Percentiles rank a stretch among this genome's conserved stretches.
Conservation (phyloP, 2,113 vertebrate species). For the Pundamilia nyererei region DNA sequence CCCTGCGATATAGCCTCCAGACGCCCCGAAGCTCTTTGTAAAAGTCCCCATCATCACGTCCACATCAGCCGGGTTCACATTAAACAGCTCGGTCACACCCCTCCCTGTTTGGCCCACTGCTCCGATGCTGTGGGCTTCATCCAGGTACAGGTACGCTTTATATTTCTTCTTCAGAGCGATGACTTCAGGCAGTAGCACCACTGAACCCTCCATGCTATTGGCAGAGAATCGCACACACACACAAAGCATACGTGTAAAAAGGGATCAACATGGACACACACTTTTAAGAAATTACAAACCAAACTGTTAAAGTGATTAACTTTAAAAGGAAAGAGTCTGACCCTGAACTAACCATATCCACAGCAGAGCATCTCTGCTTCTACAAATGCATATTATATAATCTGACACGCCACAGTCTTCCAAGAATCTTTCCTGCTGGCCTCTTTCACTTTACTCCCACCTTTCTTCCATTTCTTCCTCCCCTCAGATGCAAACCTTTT, state of each 20-base stretch:
- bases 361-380: background rate
- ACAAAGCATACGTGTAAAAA: background rate
- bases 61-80: constrained; percentile 76
- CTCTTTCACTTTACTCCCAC: constrained; percentile 18
- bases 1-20: constrained; percentile 90
- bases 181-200: constrained; percentile 82
- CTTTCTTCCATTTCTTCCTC: constrained; percentile 9
- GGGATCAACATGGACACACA: background rate
- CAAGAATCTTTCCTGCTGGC: constrained; percentile 3
- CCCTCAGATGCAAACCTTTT: constrained; percentile 31
- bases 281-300: background rate
- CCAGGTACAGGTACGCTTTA: constrained; percentile 90
- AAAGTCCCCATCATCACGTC: constrained; percentile 93
- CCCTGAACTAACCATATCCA: background rate
- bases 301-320: background rate
- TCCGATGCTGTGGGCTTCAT: constrained; percentile 93
- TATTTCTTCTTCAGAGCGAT: constrained; percentile 91
- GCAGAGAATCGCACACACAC: background rate
- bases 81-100: constrained; percentile 84
- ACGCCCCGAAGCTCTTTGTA: constrained; percentile 88
- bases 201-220: constrained; percentile 89
- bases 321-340: background rate
- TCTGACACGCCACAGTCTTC: background rate
- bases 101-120: constrained; percentile 78
- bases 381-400: constrained; percentile 10